These are phyloP conservation scores for Trichogramma pretiosum DNA, from an alignment of 1,140 invertebrate genomes.

Conservation along the genomic window DNA sequence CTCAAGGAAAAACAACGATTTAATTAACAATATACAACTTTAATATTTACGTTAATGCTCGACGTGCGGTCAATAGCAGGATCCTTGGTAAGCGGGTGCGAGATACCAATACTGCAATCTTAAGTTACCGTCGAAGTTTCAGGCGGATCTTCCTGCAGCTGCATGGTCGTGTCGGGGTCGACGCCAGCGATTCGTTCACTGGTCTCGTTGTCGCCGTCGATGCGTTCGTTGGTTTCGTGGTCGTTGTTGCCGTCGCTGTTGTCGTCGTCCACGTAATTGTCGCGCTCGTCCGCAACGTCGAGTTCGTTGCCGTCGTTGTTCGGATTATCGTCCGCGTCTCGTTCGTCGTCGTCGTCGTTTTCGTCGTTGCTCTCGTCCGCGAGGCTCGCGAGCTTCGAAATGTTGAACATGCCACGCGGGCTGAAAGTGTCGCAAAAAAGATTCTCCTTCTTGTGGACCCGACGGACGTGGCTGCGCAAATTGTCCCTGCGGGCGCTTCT, in stretches of 20 bases:
- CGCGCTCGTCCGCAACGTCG: neutral
- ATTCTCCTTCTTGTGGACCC: slow-evolving; percentile 51
- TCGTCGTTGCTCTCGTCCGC: neutral
- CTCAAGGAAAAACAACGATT: too few relatives aligned
- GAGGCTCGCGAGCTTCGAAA: neutral
- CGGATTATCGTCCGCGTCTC: neutral
- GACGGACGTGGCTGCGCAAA: slow-evolving; percentile 48
- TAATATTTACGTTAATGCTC: too few relatives aligned
- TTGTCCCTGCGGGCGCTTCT: slow-evolving; percentile 49
- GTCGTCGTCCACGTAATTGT: neutral
- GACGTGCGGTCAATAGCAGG: too few relatives aligned
- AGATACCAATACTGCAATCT: too few relatives aligned
- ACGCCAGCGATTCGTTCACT: too few relatives aligned
- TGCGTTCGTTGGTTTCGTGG: neutral
- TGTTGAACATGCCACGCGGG: slow-evolving; percentile 33
- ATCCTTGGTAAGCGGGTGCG: too few relatives aligned
- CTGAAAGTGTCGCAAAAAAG: slow-evolving; percentile 48
- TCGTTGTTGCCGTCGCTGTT: neutral
- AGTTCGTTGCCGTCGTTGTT: neutral
- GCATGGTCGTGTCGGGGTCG: too few relatives aligned
- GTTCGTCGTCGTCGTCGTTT: too few relatives aligned
- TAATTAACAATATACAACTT: too few relatives aligned
- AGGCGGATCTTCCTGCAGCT: too few relatives aligned
- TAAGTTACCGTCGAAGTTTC: too few relatives aligned
- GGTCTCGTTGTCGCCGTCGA: too few relatives aligned